Evolutionary conservation across 2,888 invertebrate genomes (phyloP), one percentile per base, ranked within the genome.

Genomic region (Acronicta leporina): DNA sequence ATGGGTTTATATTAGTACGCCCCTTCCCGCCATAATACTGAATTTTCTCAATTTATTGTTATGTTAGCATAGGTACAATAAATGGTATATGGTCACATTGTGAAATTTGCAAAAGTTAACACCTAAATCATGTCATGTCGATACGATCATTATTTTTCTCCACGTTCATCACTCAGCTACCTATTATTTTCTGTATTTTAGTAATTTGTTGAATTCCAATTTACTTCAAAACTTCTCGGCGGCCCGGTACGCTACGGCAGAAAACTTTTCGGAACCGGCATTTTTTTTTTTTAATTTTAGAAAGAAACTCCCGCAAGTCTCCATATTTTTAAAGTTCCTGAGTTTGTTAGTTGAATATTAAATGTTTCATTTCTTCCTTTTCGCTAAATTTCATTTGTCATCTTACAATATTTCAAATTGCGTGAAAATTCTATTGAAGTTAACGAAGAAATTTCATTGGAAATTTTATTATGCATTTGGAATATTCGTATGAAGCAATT

Each of bases 341-440:
- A 74, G 76, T 74, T 75, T 68, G 75, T 75, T 77, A 82, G 74
- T 84, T 78, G 82, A 83, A 85, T 85, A 84, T 83, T 81, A 84
- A 85, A 85, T 81, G 80, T 76, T 82, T 80, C 71, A 68, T 75
- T 73, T 60, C 54, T 54, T 56, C 60, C 63, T 60, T 62, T 67
- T 63, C 38, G 67, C 35, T 55, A 53, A 41, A 71, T 75, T 70
- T 59, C 62, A 66, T 73, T 71, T 67, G 56, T 70, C 68, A 68
- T 66, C 63, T 51, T 42, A 25, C 20, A 56, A 57, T 33, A 52
- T 53, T 58, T 59, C 49, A 46, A 47, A 53, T 53, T 59, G 25
- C 38, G 25, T 11, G n/a, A 25, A 33, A 16, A 47, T 51, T 35
- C 15, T 30, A 16, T 30, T 46, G 30, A 44, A 51, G 35, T 55